Evolutionary conservation across 2,797 vertebrate genomes (phyloP), one percentile per base, ranked within the genome.

Genomic region (Sebastes matsubarae): DNA sequence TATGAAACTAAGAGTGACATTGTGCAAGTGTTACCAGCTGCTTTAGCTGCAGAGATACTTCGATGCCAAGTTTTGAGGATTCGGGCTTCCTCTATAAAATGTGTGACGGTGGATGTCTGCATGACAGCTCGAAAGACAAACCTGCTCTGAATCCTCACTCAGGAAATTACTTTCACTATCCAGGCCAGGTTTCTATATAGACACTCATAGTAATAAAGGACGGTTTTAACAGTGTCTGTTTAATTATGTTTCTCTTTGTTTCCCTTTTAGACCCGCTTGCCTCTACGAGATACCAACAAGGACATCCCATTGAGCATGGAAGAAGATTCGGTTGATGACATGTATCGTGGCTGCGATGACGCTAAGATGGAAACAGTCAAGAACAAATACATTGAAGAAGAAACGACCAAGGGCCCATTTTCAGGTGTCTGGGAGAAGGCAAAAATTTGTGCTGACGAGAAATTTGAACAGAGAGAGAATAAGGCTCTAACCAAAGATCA

Each of bases 301-400:
- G 38, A 46, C 13, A 12, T 75, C 60, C 29, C 36, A 1, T 2
- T 87, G 58, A 8, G 1, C 69, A 69, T 83, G 67, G 67, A 2
- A 32, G 18, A 78, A 20, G 4, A 75, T 46, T 77, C 88, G 4
- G 55, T 89, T 6, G 88, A 89, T 70, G 88, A 89, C 52, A 80
- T 82, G 79, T 87, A 87, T 64, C 20, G 27, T 8, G 72, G 59
- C 58, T 89, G 88, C 68, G 10, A 1, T 1, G 1, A 22, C 8
- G 0, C 2, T 34, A 83, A 63, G 82, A n/a, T 50, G 5, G 0
- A 24, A 18, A 7, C 0, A 1, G 66, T 73, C 18, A 4, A 18
- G 4, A 0, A 11, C 0, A 14, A 8, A 8, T 87, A 60, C 27
- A 10, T 32, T 4, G 1, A 8, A 6, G 1, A 20, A 16, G n/a